Evolutionary conservation across 2,888 invertebrate species (phyloP).

Genomic region (Lypha dubia): DNA sequence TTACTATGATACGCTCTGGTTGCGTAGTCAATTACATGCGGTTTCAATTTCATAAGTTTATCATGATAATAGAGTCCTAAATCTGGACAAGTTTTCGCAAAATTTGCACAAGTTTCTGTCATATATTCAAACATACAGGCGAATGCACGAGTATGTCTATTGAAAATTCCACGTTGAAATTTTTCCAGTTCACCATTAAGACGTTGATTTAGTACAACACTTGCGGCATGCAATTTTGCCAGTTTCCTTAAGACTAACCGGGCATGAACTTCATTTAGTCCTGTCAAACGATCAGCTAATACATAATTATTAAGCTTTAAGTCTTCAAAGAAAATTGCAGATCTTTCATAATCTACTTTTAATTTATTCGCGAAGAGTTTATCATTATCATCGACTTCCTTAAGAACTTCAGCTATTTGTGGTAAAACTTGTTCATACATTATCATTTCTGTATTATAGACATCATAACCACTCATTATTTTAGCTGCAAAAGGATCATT

Average conservation of each 20-base stretch:
- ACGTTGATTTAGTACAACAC: not conserved
- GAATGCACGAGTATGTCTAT: not conserved
- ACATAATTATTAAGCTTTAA: slow-evolving; percentile 74
- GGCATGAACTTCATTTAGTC: slow-evolving; percentile 82
- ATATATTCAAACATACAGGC: no score
- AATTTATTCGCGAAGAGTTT: slow-evolving; percentile 77
- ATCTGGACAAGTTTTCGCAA: no score
- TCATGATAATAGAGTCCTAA: no score
- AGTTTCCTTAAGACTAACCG: slow-evolving; percentile 81
- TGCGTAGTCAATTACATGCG: no score
- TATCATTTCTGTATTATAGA: slow-evolving; percentile 78
- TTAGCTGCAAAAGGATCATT: slow-evolving; percentile 74
- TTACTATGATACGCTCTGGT: no score
- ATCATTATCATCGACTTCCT: slow-evolving; percentile 72
- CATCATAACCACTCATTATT: slow-evolving; percentile 74
- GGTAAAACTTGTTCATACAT: slow-evolving; percentile 79
- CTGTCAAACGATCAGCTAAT: slow-evolving; percentile 77
- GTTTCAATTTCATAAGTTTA: no score
- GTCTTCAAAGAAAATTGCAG: slow-evolving; percentile 79
- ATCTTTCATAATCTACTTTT: slow-evolving; percentile 77
- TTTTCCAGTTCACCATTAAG: not conserved
- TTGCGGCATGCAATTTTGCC: slow-evolving; percentile 84
- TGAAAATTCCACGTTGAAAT: not conserved
- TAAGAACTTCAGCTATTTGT: slow-evolving; percentile 74
- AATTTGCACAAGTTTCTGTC: no score